Evolutionary conservation across 2,113 vertebrate genomes (phyloP), one percentile per base, ranked within the genome.

Genomic region (Urocynchramus pylzowi): DNA sequence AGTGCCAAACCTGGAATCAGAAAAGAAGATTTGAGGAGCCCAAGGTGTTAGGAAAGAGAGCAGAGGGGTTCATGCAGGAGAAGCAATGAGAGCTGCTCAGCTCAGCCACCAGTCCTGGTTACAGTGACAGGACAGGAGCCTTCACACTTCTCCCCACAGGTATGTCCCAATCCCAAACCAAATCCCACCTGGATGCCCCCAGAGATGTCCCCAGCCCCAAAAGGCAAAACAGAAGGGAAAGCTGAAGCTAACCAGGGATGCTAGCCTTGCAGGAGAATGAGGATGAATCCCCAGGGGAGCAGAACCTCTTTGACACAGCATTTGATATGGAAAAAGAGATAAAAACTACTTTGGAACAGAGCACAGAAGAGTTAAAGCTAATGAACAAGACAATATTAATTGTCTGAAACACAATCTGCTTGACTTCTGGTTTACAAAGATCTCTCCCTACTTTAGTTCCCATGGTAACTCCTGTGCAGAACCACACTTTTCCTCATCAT

Each of bases 391-490:
- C 85, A 92, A 91, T 64, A 96, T 90, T 93, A 85, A 97, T 97
- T 97, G 82, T 94, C 85, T 96, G 54, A 73, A 96, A 74, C 65
- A 50, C 85, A 95, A 96, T 86, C 96, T 93, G 92, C 82, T 89
- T 89, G 91, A 91, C 88, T 97, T 94, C 45, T 81, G 94, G 88
- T 96, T 95, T 97, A 86, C 70, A 87, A 96, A 94, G 89, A 90
- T 56, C 74, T 94, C 76, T 93, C 42, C 64, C 85, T 85, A 4
- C 85, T 97, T 78, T 28, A 20, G 90, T 97, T 93, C 94, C 97
- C 96, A 97, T 96, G 84, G 96, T 45, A 97, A 98, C 95, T 91
- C 28, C 19, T 92, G 95, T 37, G 64, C 76, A 93, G 91, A 96
- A 3, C 15, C 65, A 73, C 76, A 70, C 87, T 94, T 97, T 49